Evolutionary conservation across 2,797 vertebrate species (phyloP).

Genomic region (Hylomyscus alleni): DNA sequence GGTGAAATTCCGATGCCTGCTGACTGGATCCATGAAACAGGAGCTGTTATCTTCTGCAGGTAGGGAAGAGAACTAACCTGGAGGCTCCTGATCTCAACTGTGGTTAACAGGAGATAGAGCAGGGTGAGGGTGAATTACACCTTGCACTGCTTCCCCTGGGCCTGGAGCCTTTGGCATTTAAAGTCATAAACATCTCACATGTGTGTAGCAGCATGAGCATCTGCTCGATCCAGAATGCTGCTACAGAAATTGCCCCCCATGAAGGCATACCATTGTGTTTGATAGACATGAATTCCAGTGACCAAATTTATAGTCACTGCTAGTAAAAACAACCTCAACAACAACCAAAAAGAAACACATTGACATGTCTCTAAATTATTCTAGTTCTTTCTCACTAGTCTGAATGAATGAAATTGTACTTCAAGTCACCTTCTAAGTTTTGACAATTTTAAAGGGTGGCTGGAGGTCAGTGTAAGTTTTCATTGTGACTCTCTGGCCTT

Average conservation of each 20-base stretch:
- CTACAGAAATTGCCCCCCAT: background rate
- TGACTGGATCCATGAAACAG: background rate
- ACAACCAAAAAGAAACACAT: background rate
- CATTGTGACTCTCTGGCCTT: background rate
- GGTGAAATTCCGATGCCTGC: background rate
- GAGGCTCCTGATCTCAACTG: background rate
- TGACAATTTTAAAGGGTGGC: background rate
- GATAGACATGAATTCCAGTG: background rate
- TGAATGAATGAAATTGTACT: constrained; percentile 23
- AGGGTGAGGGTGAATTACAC: background rate
- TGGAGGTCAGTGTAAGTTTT: background rate
- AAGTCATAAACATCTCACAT: constrained; percentile 18
- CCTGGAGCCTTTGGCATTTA: background rate
- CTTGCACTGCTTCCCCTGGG: background rate
- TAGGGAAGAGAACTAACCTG: background rate
- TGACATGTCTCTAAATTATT: constrained; percentile 21
- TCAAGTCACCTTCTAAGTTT: background rate
- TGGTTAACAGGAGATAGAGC: background rate
- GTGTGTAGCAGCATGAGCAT: background rate
- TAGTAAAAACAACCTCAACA: constrained; percentile 32
- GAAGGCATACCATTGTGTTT: constrained; percentile 38
- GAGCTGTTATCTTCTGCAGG: background rate
- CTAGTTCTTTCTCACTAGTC: constrained; percentile 1
- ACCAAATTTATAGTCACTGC: background rate
- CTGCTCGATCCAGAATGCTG: background rate